Base-by-base conservation (phyloP, 2,113 vertebrate species). In the Promerops cafer region DNA sequence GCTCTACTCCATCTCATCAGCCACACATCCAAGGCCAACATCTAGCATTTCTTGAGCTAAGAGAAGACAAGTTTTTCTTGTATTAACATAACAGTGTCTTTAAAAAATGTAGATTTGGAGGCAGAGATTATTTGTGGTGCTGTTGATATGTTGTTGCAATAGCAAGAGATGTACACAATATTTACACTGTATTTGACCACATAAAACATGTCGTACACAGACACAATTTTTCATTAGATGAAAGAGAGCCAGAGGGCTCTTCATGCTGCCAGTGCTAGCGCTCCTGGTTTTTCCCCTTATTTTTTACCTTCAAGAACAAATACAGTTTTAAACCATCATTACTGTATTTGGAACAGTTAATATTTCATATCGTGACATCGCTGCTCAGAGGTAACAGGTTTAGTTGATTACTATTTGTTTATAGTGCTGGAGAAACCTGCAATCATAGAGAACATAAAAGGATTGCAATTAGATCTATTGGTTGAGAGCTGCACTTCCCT, bases 381-480 rank as follows among this genome's bases (percentile, higher is more conserved):
- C 97, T 98, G 97, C 98, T 97, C 97, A 97, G 97, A 98, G 97
- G 97, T 98, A 98, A 98, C 98, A 98, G 97, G 98, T 99, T 98
- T 99, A 98, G 98, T 98, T 98, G 98, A 98, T 98, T 98, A 98
- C 98, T 98, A 98, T 98, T 98, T 98, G 98, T 98, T 98, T 98
- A 98, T 98, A 98, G 98, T 98, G 98, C 98, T 90, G 97, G 98
- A 98, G 98, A 98, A 99, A 99, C 98, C 98, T 99, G 98, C 98
- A 99, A 99, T 99, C 98, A 99, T 92, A 93, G 98, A 97, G 97
- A 98, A 98, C 98, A 98, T 98, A 98, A 98, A 98, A 98, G 98
- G 97, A 98, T 97, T 98, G 98, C 98, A 99, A 99, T 99, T 99
- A 99, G 98, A 98, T 98, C 98, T 98, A 98, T 99, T 99, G 98